Evolutionary conservation across 1,140 invertebrate genomes (phyloP).

Genomic region (Nasonia vitripennis): DNA sequence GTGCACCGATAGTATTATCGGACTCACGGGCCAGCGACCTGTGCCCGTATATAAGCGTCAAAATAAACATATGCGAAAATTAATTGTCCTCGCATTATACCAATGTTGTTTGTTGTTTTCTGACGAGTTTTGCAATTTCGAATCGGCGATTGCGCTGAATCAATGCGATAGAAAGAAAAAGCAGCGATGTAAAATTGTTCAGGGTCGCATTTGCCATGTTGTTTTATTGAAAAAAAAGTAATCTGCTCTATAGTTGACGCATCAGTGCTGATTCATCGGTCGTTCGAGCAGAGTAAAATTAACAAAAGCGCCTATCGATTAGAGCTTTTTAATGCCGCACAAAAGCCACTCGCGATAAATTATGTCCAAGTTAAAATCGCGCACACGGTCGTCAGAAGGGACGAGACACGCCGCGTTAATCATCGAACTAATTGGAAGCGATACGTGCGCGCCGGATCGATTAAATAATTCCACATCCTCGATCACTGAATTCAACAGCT

Average conservation of each 20-base stretch:
- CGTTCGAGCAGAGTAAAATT: background rate
- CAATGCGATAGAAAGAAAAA: too few species aligned
- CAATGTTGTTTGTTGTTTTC: too few species aligned
- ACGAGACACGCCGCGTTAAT: too few species aligned
- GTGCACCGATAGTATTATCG: background rate
- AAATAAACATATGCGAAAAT: background rate
- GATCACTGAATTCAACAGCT: too few species aligned
- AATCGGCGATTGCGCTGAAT: too few species aligned
- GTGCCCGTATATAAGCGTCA: too few species aligned
- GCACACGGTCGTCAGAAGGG: too few species aligned
- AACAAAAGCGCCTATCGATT: background rate
- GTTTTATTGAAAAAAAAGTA: background rate
- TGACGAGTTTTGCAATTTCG: background rate
- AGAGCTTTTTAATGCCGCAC: background rate
- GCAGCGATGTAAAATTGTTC: background rate
- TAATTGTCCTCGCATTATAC: background rate
- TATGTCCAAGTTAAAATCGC: too few species aligned
- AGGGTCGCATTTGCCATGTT: background rate
- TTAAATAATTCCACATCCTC: too few species aligned
- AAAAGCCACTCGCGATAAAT: too few species aligned
- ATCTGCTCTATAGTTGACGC: background rate
- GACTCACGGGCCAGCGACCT: slow-evolving; percentile 4
- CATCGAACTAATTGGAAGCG: too few species aligned
- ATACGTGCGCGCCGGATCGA: too few species aligned
- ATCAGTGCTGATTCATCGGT: background rate